phyloP scores from a whole-genome alignment of 2,113 vertebrate genomes.

The Raja brachyura region DNA sequence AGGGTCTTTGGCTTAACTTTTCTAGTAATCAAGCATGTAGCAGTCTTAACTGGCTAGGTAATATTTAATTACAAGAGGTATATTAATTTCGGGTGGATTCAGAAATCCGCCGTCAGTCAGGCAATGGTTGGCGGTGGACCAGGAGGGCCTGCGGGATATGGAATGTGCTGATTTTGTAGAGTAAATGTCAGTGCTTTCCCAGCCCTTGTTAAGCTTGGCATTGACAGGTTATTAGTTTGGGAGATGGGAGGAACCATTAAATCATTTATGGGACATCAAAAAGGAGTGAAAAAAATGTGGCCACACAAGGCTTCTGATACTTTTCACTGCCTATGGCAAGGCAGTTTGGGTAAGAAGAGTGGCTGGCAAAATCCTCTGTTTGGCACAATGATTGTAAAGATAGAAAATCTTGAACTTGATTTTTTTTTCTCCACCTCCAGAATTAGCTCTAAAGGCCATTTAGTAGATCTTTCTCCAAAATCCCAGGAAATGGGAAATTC shows the following conservation, averaged over 20 bases:
- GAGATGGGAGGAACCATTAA: background rate
- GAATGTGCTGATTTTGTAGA: background rate
- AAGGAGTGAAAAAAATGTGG: background rate
- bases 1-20: background rate
- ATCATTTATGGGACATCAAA: background rate
- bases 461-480: background rate
- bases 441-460: background rate
- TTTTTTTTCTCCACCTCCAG: background rate
- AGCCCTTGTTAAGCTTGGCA: background rate
- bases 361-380: background rate
- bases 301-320: background rate
- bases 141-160: background rate
- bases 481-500: background rate
- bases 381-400: background rate
- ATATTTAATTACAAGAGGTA: constrained; percentile 5
- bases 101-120: background rate
- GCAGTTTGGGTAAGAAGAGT: background rate
- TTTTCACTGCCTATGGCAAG: background rate
- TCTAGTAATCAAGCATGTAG: background rate
- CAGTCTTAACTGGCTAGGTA: background rate
- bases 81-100: background rate
- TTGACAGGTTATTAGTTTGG: background rate
- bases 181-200: background rate
- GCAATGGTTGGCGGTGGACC: background rate
- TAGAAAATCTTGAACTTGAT: background rate